These are phyloP conservation scores for Melanaphis sacchari DNA, from an alignment of 1,140 invertebrate genomes.

Conservation along the genomic window DNA sequence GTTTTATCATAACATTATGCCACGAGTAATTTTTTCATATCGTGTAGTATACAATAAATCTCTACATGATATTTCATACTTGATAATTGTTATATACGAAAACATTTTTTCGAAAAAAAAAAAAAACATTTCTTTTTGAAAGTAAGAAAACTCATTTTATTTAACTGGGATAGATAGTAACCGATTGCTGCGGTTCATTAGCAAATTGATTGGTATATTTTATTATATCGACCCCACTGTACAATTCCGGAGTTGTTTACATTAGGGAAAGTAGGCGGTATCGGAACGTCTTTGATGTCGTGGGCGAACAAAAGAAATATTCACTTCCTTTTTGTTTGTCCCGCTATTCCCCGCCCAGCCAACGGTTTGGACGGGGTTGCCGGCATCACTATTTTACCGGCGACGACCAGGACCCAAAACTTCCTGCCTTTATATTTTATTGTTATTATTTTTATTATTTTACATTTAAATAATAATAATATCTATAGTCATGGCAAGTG, in stretches of 20 bases:
- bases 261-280: conserved; percentile 26
- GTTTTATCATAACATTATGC: background rate
- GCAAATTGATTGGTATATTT: conserved; percentile 35
- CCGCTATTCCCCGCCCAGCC: background rate
- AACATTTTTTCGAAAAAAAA: background rate
- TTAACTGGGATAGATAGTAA: too few species aligned
- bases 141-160: background rate
- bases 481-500: background rate
- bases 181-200: conserved; percentile 20
- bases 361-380: background rate
- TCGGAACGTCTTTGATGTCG: conserved; percentile 43
- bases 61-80: background rate
- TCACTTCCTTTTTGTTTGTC: conserved; percentile 28
- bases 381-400: background rate
- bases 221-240: background rate
- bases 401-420: conserved; percentile 17
- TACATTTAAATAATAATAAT: background rate
- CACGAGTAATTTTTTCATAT: background rate
- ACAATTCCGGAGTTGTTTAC: background rate
- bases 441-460: conserved; percentile 17
- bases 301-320: conserved; percentile 42
- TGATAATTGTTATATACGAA: background rate
- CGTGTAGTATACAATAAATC: background rate
- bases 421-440: conserved; percentile 39
- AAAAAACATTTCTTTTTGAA: background rate